These are phyloP conservation scores for Sceliomorpha sp. DNA, from an alignment of 2,888 invertebrate genomes.

Conservation along the genomic window DNA sequence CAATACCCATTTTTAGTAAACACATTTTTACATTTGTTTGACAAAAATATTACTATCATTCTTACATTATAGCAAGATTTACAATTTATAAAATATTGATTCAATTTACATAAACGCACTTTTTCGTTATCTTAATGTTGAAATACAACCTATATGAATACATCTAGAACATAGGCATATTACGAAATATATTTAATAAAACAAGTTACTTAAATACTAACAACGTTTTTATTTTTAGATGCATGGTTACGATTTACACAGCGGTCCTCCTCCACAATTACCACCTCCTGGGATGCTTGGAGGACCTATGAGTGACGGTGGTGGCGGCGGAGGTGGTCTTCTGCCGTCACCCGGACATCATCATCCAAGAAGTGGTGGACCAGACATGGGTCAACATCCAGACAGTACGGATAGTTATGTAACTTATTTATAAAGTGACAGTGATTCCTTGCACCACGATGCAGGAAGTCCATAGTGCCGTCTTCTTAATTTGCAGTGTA, in stretches of 20 bases:
- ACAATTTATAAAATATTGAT: too few species aligned
- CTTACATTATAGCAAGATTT: too few species aligned
- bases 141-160: too few species aligned
- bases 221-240: conserved; percentile 85
- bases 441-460: conserved; percentile 83
- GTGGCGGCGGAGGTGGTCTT: conserved; percentile 71
- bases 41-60: too few species aligned
- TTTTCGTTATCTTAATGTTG: too few species aligned
- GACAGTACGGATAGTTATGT: conserved; percentile 94
- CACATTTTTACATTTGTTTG: too few species aligned
- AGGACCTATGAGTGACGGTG: conserved; percentile 75
- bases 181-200: too few species aligned
- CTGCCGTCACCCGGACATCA: conserved; percentile 71
- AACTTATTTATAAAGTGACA: conserved; percentile 94
- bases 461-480: conserved; percentile 82
- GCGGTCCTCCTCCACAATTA: conserved; percentile 74
- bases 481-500: conserved; percentile 65
- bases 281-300: conserved; percentile 77
- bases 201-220: too few species aligned
- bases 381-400: conserved; percentile 87
- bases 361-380: conserved; percentile 70
- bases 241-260: conserved; percentile 91
- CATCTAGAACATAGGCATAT: too few species aligned
- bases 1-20: too few species aligned
- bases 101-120: too few species aligned